These are phyloP conservation scores for Ceratoteleas bidentatus DNA, from an alignment of 1,140 invertebrate species.

Conservation along the genomic window DNA sequence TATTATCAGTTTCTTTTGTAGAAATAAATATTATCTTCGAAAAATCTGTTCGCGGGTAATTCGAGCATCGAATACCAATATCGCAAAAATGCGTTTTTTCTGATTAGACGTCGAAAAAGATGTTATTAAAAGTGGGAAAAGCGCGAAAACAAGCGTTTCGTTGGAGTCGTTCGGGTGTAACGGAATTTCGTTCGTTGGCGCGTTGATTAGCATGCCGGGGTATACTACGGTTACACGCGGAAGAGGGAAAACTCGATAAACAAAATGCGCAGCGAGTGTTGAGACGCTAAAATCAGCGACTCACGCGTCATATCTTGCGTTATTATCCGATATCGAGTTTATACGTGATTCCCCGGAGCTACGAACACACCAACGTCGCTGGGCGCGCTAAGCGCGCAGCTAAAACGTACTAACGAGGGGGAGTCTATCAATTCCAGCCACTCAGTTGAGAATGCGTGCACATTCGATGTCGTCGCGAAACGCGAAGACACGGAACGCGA, in stretches of 20 bases:
- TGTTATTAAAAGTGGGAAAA: too few relatives aligned
- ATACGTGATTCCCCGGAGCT: slow-evolving; percentile 73
- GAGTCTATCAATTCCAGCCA: slow-evolving; percentile 77
- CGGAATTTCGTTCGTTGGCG: background rate
- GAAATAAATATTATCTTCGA: too few relatives aligned
- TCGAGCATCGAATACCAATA: too few relatives aligned
- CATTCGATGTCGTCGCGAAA: slow-evolving; percentile 65
- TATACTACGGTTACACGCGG: slow-evolving; percentile 8
- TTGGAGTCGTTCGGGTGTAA: too few relatives aligned
- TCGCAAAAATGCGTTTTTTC: too few relatives aligned
- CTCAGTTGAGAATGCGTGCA: slow-evolving; percentile 67
- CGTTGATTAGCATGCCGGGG: background rate
- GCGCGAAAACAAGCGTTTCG: too few relatives aligned
- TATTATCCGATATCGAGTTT: slow-evolving; percentile 79
- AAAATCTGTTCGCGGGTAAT: too few relatives aligned
- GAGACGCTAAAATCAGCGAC: slow-evolving; percentile 75
- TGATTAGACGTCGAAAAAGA: too few relatives aligned
- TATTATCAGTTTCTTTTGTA: too few relatives aligned
- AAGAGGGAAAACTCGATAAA: slow-evolving; percentile 28
- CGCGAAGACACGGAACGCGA: slow-evolving; percentile 66
- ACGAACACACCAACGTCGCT: slow-evolving; percentile 59
- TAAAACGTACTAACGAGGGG: slow-evolving; percentile 75
- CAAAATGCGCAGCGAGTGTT: slow-evolving; percentile 37
- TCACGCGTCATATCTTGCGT: slow-evolving; percentile 78
- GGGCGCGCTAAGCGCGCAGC: slow-evolving; percentile 60